Evolutionary conservation across 2,797 vertebrate genomes (phyloP), one percentile per base, ranked within the genome.

Genomic region (Anguilla pacifica): DNA sequence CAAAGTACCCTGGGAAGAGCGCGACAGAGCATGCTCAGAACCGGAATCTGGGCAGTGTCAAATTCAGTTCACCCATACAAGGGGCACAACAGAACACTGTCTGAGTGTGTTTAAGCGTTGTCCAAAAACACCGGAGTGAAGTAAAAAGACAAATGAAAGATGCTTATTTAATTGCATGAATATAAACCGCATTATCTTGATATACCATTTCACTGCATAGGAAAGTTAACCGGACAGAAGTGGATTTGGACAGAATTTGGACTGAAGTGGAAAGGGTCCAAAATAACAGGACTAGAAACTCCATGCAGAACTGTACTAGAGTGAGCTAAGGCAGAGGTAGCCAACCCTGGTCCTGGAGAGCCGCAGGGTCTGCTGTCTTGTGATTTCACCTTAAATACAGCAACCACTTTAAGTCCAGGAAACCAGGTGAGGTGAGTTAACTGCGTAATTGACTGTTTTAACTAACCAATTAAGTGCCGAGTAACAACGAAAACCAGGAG

Each of bases 1-100:
- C 97, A 72, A 97, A 97, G 94, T 96, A 97, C 87, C 97, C 97
- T 98, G 92, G 6, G 85, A 93, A 92, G 17, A 86, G 87, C 3
- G 31, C 53, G 11, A 77, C 28, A 77, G 67, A 86, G 85, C 77
- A 51, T 81, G 77, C 43, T 77, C 74, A 46, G 6, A 81, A 22
- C 49, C 77, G 11, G 43, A 6, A 31, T 1, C 74, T 1, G 31
- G 7, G 17, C 7, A 31, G 11, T 35, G 19, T 0, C 43, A 77
- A 74, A 43, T 77, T 46, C 77, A 13, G 17, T 3, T 49, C 43
- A 51, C 74, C 84, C 57, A 51, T 9, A 51, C 82, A 86, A 79
- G 86, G 85, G 31, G 85, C 77, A 87, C 87, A 81, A 79, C 43
- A 87, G 51, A 10, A 43, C 3, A 15, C 15, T 35, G 22, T 43